Percentiles rank a stretch among this genome's conserved stretches.
phyloP scores from a whole-genome alignment of 1,140 invertebrate genomes.

The Venturia canescens region DNA sequence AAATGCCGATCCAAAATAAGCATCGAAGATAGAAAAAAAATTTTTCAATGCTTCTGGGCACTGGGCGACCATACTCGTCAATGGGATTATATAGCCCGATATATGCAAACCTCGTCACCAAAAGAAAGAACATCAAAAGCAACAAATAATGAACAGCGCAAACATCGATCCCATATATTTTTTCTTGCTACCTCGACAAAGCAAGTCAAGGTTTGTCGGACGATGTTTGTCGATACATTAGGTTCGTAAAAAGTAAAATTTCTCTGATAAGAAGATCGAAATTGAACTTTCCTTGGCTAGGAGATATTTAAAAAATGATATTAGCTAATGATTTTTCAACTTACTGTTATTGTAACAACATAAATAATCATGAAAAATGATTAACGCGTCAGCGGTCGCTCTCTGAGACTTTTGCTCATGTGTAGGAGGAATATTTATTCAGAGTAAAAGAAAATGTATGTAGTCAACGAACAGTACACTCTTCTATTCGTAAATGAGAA shows the following conservation, averaged over 20 bases:
- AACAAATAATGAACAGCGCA: slow-evolving; percentile 10
- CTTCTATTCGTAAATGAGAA: too few relatives aligned
- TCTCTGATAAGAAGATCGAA: slow-evolving; percentile 1
- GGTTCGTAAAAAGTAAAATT: slow-evolving; percentile 31
- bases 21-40: slow-evolving; percentile 13
- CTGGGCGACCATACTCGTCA: too few relatives aligned
- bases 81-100: slow-evolving; percentile 29
- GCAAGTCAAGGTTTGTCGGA: slow-evolving; percentile 26
- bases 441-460: too few relatives aligned
- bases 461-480: too few relatives aligned
- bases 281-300: slow-evolving; percentile 19
- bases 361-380: too few relatives aligned
- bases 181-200: slow-evolving; percentile 34
- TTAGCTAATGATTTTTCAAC: too few relatives aligned
- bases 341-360: too few relatives aligned
- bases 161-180: slow-evolving; percentile 16
- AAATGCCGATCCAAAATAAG: neutral
- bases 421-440: too few relatives aligned
- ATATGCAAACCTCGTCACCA: slow-evolving; percentile 15
- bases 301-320: slow-evolving; percentile 1
- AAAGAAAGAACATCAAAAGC: slow-evolving; percentile 14
- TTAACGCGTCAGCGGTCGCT: too few relatives aligned
- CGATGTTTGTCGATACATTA: slow-evolving; percentile 38
- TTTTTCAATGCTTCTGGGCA: neutral
- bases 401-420: too few relatives aligned